These are phyloP conservation scores for Hyphantria cunea DNA, from an alignment of 1,140 invertebrate genomes.

Conservation along the genomic window DNA sequence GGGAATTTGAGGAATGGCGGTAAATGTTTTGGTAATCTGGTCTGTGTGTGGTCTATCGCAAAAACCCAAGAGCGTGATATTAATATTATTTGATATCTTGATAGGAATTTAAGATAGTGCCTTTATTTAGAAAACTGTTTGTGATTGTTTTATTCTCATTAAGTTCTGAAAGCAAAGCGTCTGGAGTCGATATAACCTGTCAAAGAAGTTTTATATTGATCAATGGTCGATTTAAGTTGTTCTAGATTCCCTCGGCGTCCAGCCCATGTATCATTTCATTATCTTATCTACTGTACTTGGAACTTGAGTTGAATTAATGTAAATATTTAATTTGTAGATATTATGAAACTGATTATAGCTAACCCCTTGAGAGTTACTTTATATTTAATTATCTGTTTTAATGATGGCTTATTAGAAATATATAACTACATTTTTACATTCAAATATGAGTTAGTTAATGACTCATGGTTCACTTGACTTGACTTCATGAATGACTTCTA, in stretches of 20 bases:
- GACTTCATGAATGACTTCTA: no score
- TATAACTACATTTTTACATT: no score
- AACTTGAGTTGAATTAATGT: background rate
- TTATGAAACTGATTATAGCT: no score
- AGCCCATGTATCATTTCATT: slow-evolving; percentile 18
- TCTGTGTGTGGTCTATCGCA: slow-evolving; percentile 35
- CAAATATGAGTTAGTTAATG: no score
- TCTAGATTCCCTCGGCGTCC: slow-evolving; percentile 1
- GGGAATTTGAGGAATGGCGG: slow-evolving; percentile 35
- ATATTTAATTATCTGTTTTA: no score
- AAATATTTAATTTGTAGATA: no score
- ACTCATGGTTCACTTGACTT: no score
- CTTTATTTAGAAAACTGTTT: slow-evolving; percentile 2
- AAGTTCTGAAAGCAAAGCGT: background rate
- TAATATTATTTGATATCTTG: slow-evolving; percentile 19
- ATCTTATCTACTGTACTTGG: slow-evolving; percentile 7
- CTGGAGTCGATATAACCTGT: slow-evolving; percentile 8
- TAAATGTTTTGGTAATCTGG: slow-evolving; percentile 29
- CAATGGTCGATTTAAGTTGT: slow-evolving; percentile 5
- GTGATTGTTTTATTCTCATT: background rate
- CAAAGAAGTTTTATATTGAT: slow-evolving; percentile 16
- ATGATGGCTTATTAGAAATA: no score
- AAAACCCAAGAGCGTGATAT: slow-evolving; percentile 16
- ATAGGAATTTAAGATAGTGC: slow-evolving; percentile 16
- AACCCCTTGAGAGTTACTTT: no score